Evolutionary conservation across 2,797 vertebrate species (phyloP).

Genomic region (Spinus olivaceus): DNA sequence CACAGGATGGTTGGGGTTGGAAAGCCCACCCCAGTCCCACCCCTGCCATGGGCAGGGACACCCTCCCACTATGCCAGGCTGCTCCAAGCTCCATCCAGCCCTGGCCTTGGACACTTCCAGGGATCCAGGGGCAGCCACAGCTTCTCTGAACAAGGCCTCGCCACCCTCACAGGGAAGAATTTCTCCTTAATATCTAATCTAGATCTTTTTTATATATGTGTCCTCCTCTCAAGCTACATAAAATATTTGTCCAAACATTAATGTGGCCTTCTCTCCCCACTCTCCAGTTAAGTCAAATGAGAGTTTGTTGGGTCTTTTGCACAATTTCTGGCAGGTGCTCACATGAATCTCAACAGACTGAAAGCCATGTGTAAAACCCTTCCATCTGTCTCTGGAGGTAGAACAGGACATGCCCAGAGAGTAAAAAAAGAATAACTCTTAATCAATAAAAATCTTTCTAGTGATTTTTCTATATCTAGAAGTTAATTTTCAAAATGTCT

Average conservation of each 20-base stretch:
- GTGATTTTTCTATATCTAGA: background rate
- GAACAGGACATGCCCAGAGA: background rate
- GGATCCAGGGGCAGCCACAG: background rate
- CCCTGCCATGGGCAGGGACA: background rate
- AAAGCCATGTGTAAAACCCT: fast-evolving
- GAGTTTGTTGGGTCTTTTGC: background rate
- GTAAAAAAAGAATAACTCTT: background rate
- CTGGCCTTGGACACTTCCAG: background rate
- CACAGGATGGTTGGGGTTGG: background rate
- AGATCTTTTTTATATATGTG: background rate
- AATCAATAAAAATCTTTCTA: background rate
- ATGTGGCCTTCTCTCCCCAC: fast-evolving
- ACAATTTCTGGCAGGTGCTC: background rate
- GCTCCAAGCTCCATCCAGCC: fast-evolving
- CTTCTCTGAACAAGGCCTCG: fast-evolving
- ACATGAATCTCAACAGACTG: background rate
- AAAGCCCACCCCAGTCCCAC: background rate
- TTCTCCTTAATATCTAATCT: background rate
- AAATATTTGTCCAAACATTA: background rate
- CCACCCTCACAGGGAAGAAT: background rate
- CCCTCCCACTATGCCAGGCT: fast-evolving
- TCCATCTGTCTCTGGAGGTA: background rate
- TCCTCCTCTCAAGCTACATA: background rate
- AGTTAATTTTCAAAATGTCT: background rate
- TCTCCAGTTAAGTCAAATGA: background rate